Conservation (phyloP, 1,140 invertebrate species). For the Aphis gossypii region DNA sequence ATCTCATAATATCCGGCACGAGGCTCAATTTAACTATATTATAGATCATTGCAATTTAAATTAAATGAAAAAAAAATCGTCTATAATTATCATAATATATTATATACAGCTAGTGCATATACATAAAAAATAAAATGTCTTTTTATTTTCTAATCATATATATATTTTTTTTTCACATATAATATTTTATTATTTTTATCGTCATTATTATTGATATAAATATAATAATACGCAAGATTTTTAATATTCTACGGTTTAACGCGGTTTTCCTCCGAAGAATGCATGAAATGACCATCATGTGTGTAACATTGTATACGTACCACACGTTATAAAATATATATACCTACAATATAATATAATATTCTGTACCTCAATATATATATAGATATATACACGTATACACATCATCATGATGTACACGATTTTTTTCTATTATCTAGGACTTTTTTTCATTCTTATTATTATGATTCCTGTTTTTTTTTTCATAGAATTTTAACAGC, state of each 20-base stretch:
- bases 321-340: constrained; percentile 32
- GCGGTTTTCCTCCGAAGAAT: constrained; percentile 48
- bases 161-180: not conserved
- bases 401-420: not conserved
- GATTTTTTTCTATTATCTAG: constrained; percentile 50
- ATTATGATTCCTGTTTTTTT: constrained; percentile 41
- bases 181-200: constrained; percentile 33
- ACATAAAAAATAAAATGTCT: not conserved
- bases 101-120: not conserved
- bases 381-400: not conserved
- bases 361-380: not conserved
- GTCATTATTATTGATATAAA: constrained; percentile 39
- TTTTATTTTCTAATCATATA: not conserved
- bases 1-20: constrained; percentile 36
- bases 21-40: not conserved
- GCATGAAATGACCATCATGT: constrained; percentile 48
- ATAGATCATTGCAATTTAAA: not conserved
- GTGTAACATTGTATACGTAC: constrained; percentile 44
- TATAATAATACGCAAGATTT: constrained; percentile 47
- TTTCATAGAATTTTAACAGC: constrained; percentile 39
- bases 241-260: constrained; percentile 54
- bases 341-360: not conserved
- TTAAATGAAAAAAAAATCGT: not conserved
- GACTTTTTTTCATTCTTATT: constrained; percentile 39
- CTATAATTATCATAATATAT: not conserved